These are phyloP conservation scores for Mystacides longicornis DNA, from an alignment of 2,888 invertebrate species.

Conservation along the genomic window DNA sequence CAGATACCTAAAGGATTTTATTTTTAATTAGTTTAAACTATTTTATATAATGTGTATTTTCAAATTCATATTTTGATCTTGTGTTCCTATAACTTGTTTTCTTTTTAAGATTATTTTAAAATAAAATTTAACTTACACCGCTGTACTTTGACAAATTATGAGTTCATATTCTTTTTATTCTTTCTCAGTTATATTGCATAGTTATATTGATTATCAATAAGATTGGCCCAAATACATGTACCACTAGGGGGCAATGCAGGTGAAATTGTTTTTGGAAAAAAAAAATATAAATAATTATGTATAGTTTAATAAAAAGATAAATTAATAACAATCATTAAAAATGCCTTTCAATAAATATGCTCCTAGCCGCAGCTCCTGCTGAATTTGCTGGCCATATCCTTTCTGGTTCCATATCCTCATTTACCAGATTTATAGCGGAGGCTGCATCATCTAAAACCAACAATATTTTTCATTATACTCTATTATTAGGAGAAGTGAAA, in stretches of 20 bases:
- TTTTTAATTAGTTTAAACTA: background rate
- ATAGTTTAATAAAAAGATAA: background rate
- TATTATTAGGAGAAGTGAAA: background rate
- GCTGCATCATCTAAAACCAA: background rate
- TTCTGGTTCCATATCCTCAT: background rate
- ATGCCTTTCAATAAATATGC: background rate
- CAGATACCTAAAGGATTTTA: background rate
- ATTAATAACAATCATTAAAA: background rate
- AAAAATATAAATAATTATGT: background rate
- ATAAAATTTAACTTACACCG: background rate
- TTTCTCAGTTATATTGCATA: background rate
- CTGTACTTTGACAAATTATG: background rate
- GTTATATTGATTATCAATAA: background rate
- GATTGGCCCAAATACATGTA: background rate
- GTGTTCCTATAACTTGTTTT: background rate
- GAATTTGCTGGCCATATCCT: background rate
- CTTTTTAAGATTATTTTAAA: background rate
- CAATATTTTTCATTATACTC: conserved; percentile 1
- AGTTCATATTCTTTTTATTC: background rate
- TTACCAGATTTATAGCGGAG: background rate
- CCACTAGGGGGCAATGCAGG: background rate
- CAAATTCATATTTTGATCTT: background rate
- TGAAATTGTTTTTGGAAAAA: background rate
- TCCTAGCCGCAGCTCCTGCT: background rate
- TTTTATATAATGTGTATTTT: background rate